Base-by-base conservation (phyloP, 1,140 invertebrate genomes). In the Wiebesia pumilae region DNA sequence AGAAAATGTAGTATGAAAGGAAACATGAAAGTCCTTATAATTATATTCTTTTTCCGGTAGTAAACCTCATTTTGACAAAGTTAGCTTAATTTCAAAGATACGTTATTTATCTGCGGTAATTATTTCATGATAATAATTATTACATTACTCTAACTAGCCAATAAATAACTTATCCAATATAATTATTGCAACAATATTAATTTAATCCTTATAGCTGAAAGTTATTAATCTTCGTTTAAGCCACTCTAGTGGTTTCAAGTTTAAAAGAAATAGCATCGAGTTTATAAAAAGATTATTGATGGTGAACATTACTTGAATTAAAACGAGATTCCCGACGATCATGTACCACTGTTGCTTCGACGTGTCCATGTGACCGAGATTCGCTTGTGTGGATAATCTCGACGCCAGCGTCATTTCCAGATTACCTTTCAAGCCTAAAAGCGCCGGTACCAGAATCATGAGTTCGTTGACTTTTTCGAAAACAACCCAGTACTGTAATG, bases 391-490 rank as follows among this genome's bases (percentile, higher is more conserved):
- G 16, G 98, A 99, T 6, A 99, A 95, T 79, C 98, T 95, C 12
- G 98, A 98, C 12, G 98, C 98, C 86, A 99, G 94, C 14, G 98
- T 99, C 98, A 99, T 99, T 95, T 99, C 98, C 87, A 99, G 94
- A 94, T 99, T 99, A 33, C 98, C 98, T 94, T 99, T 99, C 27
- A 99, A 94, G 0, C 98, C 98, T 51, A 99, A 94, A n/a, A 99
- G 94, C n/a, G 98, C 97, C 69, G 98, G 98, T 30, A 99, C 98
- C 81, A 99, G 93, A 85, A 99, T 98, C 91, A 98, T 98, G 19
- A 99, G 95, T 94, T 99, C 98, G 47, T 96, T 96, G 7, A 99
- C 96, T 91, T 97, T 94, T 87, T 95, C 93, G 92, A 98, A 99
- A 30, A 99, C 98, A 69, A 94, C 92, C 97, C 98, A 99, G 92